These are phyloP conservation scores for Pyrochroa serraticornis DNA, from an alignment of 2,888 invertebrate genomes.

Conservation along the genomic window DNA sequence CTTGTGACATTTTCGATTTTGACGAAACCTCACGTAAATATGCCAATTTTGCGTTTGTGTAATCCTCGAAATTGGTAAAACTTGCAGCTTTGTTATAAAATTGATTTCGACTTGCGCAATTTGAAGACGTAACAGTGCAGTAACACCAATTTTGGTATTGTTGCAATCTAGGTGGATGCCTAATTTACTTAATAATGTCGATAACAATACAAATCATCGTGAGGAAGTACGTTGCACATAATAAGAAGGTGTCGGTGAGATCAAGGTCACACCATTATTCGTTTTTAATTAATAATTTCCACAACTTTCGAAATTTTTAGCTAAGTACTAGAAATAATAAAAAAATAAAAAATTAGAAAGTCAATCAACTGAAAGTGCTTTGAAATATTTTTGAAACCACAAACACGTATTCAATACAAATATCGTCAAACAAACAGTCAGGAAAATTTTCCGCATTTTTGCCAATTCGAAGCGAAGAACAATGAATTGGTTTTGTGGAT, in stretches of 20 bases:
- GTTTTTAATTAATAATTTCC: too few relatives aligned
- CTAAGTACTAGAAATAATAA: background rate
- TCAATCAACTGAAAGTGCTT: background rate
- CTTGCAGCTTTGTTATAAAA: too few relatives aligned
- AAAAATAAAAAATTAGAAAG: background rate
- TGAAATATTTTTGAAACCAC: slow-evolving; percentile 1
- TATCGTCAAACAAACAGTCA: background rate
- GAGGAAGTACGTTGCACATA: too few relatives aligned
- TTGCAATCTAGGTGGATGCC: too few relatives aligned
- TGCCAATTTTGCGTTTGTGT: too few relatives aligned
- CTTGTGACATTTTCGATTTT: too few relatives aligned
- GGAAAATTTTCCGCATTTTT: background rate
- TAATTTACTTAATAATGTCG: too few relatives aligned
- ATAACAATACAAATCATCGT: background rate
- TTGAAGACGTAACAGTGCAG: background rate
- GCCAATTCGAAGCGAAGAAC: background rate
- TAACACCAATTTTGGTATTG: background rate
- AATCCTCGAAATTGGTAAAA: too few relatives aligned
- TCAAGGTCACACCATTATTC: background rate
- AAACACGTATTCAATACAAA: slow-evolving; percentile 10
- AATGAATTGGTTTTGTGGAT: background rate
- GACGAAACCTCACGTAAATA: too few relatives aligned
- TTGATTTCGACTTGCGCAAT: too few relatives aligned
- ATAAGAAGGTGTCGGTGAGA: background rate
- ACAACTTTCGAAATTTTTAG: too few relatives aligned